A percentile compares a stretch with the other conserved stretches of the same genome.
Evolutionary conservation across 2,888 invertebrate species (phyloP).

Genomic region (Serrognathus titanus): DNA sequence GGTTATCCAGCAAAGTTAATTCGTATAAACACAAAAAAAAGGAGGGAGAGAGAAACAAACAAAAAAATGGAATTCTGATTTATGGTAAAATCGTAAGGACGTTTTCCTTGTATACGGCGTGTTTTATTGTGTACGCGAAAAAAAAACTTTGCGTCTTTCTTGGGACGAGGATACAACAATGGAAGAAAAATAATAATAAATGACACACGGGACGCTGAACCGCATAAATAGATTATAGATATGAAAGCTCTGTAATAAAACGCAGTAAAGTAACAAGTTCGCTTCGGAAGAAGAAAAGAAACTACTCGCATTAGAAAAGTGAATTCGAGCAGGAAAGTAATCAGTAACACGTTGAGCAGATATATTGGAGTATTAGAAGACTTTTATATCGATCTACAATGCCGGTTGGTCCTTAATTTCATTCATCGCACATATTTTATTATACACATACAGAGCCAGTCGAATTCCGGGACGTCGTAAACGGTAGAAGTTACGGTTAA

Average conservation of each 20-base stretch:
- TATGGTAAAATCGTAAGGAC: no score
- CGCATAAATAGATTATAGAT: slow-evolving; percentile 19
- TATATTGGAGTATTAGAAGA: slow-evolving; percentile 36
- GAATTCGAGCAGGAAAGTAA: slow-evolving; percentile 36
- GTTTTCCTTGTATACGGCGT: no score
- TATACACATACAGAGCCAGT: no score
- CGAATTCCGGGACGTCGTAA: no score
- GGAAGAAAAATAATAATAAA: background rate
- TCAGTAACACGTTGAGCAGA: slow-evolving; percentile 38
- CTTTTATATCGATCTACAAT: slow-evolving; percentile 33
- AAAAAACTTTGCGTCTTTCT: background rate
- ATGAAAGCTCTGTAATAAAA: slow-evolving; percentile 29
- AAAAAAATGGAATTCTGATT: no score
- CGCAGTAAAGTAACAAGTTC: slow-evolving; percentile 27
- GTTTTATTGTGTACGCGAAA: no score
- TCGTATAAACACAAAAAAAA: no score
- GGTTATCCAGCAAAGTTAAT: no score
- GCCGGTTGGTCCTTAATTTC: slow-evolving; percentile 10
- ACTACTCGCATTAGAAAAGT: slow-evolving; percentile 31
- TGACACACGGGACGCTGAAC: background rate
- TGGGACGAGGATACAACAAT: background rate
- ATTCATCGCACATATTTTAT: background rate
- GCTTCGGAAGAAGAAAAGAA: slow-evolving; percentile 24
- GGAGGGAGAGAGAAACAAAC: no score
- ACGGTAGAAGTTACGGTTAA: no score